Evolutionary conservation across 2,113 vertebrate genomes (phyloP).

Genomic region (Saccopteryx leptura): DNA sequence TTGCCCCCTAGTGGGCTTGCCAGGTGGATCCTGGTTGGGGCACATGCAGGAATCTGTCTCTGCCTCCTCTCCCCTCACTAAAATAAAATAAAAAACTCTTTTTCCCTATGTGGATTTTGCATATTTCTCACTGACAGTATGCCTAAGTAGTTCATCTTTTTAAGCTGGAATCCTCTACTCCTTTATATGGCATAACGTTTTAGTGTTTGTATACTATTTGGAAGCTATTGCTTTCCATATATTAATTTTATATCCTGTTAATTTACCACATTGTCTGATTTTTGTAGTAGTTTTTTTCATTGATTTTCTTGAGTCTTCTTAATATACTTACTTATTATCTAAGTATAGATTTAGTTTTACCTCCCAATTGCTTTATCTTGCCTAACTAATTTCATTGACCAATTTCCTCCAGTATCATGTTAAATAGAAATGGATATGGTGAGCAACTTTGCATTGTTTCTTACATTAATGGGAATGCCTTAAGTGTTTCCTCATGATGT

Average conservation of each 20-base stretch:
- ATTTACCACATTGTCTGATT: not conserved
- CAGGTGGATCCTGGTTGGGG: too few relatives aligned
- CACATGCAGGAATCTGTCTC: too few relatives aligned
- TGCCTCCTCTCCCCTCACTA: too few relatives aligned
- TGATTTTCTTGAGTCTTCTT: slow-evolving; percentile 23
- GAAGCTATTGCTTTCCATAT: not conserved
- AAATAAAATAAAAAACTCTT: too few relatives aligned
- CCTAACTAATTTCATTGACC: slow-evolving; percentile 16
- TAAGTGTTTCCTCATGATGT: not conserved
- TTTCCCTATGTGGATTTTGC: not conserved
- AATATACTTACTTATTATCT: not conserved
- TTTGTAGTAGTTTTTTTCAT: not conserved
- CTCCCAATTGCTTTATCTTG: not conserved
- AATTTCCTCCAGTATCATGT: not conserved
- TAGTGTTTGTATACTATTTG: not conserved
- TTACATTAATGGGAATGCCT: not conserved
- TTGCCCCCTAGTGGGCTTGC: too few relatives aligned
- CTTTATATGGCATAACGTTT: not conserved
- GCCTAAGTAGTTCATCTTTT: not conserved
- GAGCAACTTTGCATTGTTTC: not conserved
- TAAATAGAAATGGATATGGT: not conserved
- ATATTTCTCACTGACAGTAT: not conserved
- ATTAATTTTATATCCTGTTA: slow-evolving; percentile 26
- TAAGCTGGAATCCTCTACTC: not conserved
- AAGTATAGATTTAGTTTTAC: not conserved